Base-by-base conservation (phyloP, 1,140 invertebrate species). In the Neocloeon triangulifer region DNA sequence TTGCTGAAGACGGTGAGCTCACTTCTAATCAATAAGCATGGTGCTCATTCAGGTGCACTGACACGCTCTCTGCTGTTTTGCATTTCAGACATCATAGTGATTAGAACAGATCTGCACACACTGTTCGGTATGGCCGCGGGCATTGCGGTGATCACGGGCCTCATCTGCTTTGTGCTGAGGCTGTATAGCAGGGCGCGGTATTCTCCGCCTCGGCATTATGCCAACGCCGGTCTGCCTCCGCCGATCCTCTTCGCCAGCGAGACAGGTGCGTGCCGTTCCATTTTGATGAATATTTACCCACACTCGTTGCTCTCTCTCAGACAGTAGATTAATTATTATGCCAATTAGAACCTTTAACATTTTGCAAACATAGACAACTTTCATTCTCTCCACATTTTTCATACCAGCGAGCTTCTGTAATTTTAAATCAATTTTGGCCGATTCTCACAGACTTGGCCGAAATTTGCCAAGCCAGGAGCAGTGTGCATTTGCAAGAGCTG, bases 161-260 rank as follows among this genome's bases (percentile, higher is more conserved):
- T 82, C 39, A 74, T 84, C 40, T 82, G 79, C 55, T 77, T 84
- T 58, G 78, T 82, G 34, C 53, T 85, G 40, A 76, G 78, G 48
- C 58, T 85, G 35, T 85, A 81, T 54, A 68, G 65, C 12, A 66
- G 65, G 37, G 64, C 62, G 17, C 60, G 74, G 45, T 73, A 70
- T 48, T 59, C 64, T 35, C 63, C 70, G 40, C 68, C 73, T 30
- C 59, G 74, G 33, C 73, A 76, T 46, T 76, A 75, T 42, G 76
- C 72, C 23, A 76, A 82, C 52, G 75, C 77, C 19, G 69, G 74
- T 41, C 61, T 81, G 41, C 66, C 76, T 25, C 77, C 77, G 34
- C 72, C 76, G 12, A 76, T 79, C 48, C 58, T 81, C 35, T 81
- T 77, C 55, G 74, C 75, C 21, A 78, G 71, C 50, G 73, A 80